These are phyloP conservation scores for Mya arenaria DNA, from an alignment of 1,140 invertebrate genomes.

Conservation along the genomic window DNA sequence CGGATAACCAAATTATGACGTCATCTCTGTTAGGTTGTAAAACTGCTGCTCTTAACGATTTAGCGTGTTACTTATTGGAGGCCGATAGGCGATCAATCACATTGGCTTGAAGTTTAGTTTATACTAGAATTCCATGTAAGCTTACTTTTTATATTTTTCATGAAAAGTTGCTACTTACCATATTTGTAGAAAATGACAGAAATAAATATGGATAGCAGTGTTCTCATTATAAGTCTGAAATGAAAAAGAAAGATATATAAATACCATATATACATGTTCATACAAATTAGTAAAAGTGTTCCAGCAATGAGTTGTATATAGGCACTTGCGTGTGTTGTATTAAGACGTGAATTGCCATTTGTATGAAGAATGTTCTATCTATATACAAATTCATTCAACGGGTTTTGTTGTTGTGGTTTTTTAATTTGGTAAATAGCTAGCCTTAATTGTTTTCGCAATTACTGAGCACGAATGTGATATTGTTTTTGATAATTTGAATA, in stretches of 20 bases:
- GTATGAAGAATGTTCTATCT: no score
- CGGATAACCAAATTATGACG: background rate
- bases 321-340: no score
- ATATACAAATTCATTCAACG: no score
- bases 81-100: background rate
- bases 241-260: background rate
- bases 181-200: slow-evolving; percentile 34
- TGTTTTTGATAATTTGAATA: no score
- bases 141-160: background rate
- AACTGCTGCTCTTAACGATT: no score
- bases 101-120: background rate
- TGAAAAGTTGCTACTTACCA: background rate
- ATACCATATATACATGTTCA: background rate
- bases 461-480: no score
- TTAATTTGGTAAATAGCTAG: no score
- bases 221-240: slow-evolving; percentile 28
- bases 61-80: background rate
- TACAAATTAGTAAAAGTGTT: background rate
- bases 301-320: no score
- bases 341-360: no score
- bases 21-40: background rate
- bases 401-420: no score
- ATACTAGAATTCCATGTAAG: background rate
- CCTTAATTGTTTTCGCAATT: no score
- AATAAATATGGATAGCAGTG: slow-evolving; percentile 1